Percentiles rank a stretch among this genome's conserved stretches.
These are phyloP conservation scores for Xiphophorus couchianus DNA, from an alignment of 2,113 vertebrate species.

Conservation along the genomic window DNA sequence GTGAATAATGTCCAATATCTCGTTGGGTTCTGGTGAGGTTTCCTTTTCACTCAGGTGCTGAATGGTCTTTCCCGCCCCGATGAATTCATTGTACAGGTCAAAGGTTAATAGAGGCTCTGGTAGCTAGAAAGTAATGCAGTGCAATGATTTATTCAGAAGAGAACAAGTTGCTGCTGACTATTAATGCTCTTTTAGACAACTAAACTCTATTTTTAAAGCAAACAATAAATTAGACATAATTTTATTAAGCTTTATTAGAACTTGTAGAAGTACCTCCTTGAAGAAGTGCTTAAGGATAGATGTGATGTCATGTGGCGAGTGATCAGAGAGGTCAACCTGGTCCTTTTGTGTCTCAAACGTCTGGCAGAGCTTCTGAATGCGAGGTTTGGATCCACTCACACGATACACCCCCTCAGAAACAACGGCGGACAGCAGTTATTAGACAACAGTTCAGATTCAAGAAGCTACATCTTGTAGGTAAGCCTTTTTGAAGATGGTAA, in stretches of 20 bases:
- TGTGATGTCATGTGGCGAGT: slow-evolving; percentile 90
- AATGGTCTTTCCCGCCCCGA: slow-evolving; percentile 83
- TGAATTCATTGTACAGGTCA: slow-evolving; percentile 86
- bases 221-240: not conserved
- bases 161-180: not conserved
- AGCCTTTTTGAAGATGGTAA: not conserved
- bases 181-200: not conserved
- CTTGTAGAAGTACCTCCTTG: slow-evolving; percentile 84
- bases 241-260: not conserved
- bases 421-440: not conserved
- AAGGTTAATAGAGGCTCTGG: slow-evolving; percentile 87
- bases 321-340: slow-evolving; percentile 88
- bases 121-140: slow-evolving; percentile 78
- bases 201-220: not conserved
- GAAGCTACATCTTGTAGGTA: not conserved
- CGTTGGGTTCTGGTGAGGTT: slow-evolving; percentile 42
- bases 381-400: slow-evolving; percentile 89
- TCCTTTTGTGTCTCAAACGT: slow-evolving; percentile 87
- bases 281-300: slow-evolving; percentile 92
- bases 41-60: slow-evolving; percentile 75
- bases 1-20: slow-evolving; percentile 59
- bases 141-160: not conserved
- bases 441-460: not conserved
- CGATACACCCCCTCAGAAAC: slow-evolving; percentile 88
- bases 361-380: slow-evolving; percentile 89